Percentiles rank a stretch among this genome's conserved stretches.
phyloP scores from a whole-genome alignment of 2,113 vertebrate genomes.

The Nansenia antarctica region DNA sequence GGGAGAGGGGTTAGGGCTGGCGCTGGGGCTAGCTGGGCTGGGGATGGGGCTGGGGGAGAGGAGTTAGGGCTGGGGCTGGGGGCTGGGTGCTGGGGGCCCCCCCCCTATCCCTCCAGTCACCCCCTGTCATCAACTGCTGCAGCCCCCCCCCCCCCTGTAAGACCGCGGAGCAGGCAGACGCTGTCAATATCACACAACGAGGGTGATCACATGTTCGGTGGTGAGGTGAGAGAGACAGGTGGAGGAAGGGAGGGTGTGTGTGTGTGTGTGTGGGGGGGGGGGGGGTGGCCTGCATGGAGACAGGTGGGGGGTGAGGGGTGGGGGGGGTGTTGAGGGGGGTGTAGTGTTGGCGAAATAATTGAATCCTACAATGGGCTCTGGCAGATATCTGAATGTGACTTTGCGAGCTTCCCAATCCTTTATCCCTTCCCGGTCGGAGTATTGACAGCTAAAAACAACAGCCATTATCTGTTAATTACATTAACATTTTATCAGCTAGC shows the following conservation, averaged over 20 bases:
- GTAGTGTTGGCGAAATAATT: slow-evolving; percentile 75
- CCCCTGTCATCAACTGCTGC: too few species aligned
- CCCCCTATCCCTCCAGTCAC: neutral
- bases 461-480: slow-evolving; percentile 89
- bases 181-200: slow-evolving; percentile 49
- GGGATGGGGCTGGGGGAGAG: slow-evolving; percentile 1
- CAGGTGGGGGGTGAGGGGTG: slow-evolving; percentile 30
- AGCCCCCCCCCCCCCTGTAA: too few species aligned
- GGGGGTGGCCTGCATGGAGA: slow-evolving; percentile 6
- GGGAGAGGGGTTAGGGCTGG: too few species aligned
- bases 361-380: slow-evolving; percentile 80
- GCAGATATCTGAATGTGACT: slow-evolving; percentile 86
- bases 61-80: slow-evolving; percentile 12
- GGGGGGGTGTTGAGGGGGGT: slow-evolving; percentile 55
- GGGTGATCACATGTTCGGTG: slow-evolving; percentile 44
- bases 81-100: neutral
- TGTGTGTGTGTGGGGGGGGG: neutral
- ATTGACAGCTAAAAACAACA: slow-evolving; percentile 86
- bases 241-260: neutral
- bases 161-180: slow-evolving; percentile 1
- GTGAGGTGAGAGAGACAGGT: neutral
- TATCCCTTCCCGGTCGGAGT: slow-evolving; percentile 76
- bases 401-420: slow-evolving; percentile 77
- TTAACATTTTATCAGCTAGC: slow-evolving; percentile 85
- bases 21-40: slow-evolving; percentile 7